Percentiles rank a stretch among this genome's conserved stretches.
Evolutionary conservation across 2,113 vertebrate species (phyloP).

Genomic region (Colaptes auratus): DNA sequence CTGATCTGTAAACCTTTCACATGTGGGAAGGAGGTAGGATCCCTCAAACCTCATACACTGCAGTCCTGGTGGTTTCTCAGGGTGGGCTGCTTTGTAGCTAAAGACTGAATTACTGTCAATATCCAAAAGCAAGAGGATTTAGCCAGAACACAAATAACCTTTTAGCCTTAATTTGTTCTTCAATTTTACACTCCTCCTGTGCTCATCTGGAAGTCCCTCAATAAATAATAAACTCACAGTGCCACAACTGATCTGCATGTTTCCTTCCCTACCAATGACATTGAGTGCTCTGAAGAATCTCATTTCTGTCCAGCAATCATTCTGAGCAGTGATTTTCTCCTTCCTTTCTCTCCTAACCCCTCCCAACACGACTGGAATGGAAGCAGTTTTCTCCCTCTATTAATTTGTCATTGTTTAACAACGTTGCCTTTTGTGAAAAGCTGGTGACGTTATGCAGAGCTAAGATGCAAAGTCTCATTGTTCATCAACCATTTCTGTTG

Average conservation of each 20-base stretch:
- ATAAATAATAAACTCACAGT: conserved; percentile 19
- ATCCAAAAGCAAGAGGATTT: not conserved
- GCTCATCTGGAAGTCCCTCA: not conserved
- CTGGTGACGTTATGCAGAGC: not conserved
- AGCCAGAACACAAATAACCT: conserved; percentile 23
- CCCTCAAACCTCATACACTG: accelerated
- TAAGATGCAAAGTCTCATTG: not conserved
- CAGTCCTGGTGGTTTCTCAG: not conserved
- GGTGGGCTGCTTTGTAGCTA: not conserved
- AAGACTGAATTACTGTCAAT: not conserved
- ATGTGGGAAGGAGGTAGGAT: not conserved
- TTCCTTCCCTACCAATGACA: not conserved
- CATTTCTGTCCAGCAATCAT: not conserved
- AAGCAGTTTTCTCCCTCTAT: not conserved
- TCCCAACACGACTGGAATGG: not conserved
- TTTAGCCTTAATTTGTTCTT: conserved; percentile 39
- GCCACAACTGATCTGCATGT: not conserved
- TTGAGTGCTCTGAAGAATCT: not conserved
- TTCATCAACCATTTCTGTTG: not conserved
- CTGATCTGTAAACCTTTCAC: not conserved
- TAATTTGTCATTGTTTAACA: not conserved
- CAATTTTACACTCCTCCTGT: conserved; percentile 10
- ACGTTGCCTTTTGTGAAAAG: not conserved
- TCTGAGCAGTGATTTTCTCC: not conserved
- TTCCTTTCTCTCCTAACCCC: not conserved